Percentiles rank a stretch among this genome's conserved stretches.
Evolutionary conservation across 2,113 vertebrate species (phyloP).

Genomic region (Rhinolophus ferrumequinum): DNA sequence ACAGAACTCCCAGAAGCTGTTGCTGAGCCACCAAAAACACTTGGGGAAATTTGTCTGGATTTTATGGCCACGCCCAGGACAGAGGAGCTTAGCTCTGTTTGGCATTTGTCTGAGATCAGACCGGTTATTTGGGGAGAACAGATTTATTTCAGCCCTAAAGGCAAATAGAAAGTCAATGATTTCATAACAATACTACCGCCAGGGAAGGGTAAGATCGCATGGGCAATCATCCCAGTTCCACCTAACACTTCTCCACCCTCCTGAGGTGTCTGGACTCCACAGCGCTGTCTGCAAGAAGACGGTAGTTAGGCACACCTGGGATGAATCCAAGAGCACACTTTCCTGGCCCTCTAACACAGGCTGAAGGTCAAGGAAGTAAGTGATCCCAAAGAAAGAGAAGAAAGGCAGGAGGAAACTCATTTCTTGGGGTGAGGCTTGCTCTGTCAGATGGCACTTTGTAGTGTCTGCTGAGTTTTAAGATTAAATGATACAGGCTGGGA

Average conservation of each 20-base stretch:
- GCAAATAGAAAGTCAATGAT: slow-evolving; percentile 60
- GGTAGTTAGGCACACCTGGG: not conserved
- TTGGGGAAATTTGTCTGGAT: not conserved
- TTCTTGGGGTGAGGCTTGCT: not conserved
- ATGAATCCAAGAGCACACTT: not conserved
- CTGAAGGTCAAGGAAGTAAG: not conserved
- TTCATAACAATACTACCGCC: slow-evolving; percentile 43
- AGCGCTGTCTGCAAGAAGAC: not conserved
- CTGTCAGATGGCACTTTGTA: not conserved
- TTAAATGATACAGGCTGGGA: not conserved
- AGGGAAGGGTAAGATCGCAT: not conserved
- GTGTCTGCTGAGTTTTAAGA: not conserved
- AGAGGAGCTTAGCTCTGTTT: not conserved
- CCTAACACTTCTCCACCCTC: not conserved
- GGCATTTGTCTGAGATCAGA: slow-evolving; percentile 30
- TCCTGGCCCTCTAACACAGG: not conserved
- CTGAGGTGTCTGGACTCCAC: not conserved
- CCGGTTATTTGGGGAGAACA: not conserved
- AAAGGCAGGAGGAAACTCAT: not conserved
- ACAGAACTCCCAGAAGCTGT: not conserved
- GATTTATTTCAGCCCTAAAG: slow-evolving; percentile 31
- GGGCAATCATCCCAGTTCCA: not conserved
- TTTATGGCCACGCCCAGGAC: not conserved
- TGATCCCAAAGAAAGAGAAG: not conserved
- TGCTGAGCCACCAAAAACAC: not conserved